A percentile compares a stretch with the other conserved stretches of the same genome.
Conservation (phyloP, 2,113 vertebrate species). For the Rhinoderma darwinii region DNA sequence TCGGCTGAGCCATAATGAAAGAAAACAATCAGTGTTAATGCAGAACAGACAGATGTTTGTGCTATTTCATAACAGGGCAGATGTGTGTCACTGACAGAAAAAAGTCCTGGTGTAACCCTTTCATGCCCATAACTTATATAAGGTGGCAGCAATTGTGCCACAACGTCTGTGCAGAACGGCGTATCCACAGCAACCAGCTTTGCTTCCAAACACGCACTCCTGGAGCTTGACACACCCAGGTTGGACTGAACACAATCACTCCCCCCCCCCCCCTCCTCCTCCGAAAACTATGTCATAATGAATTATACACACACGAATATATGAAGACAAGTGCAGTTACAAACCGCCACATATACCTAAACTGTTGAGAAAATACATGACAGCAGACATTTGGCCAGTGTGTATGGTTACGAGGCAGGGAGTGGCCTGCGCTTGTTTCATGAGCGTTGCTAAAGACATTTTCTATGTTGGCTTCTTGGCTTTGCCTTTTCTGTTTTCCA, state of each 20-base stretch:
- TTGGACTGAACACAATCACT: background rate
- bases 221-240: background rate
- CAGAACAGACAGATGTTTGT: constrained; percentile 58
- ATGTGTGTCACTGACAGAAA: constrained; percentile 30
- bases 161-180: background rate
- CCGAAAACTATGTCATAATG: background rate
- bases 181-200: constrained; percentile 6
- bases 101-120: constrained; percentile 37
- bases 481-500: constrained; percentile 32
- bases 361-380: constrained; percentile 6
- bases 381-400: constrained; percentile 15
- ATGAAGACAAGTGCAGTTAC: background rate
- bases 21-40: constrained; percentile 57
- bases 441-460: background rate
- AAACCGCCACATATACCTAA: background rate
- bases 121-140: background rate
- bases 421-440: background rate
- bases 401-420: background rate
- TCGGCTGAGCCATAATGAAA: constrained; percentile 47
- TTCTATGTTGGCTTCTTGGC: constrained; percentile 41
- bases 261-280: background rate
- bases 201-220: background rate
- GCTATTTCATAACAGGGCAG: constrained; percentile 54
- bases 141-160: background rate
- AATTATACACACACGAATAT: background rate